Conservation (phyloP, 2,113 vertebrate species). For the Callocephalon fimbriatum region DNA sequence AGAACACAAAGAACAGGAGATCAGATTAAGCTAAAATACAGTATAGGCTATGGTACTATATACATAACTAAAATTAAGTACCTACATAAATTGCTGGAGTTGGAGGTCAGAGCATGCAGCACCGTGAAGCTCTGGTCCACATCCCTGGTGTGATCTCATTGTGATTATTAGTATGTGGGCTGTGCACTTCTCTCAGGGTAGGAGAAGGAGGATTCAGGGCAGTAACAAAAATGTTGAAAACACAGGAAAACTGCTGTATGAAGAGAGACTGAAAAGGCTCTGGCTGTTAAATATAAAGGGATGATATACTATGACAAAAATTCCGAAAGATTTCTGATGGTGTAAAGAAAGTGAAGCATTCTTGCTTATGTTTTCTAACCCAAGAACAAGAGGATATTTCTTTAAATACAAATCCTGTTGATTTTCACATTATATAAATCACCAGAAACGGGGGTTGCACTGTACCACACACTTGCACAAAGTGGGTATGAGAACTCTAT, state of each 20-base stretch:
- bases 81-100: neutral
- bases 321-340: neutral
- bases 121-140: neutral
- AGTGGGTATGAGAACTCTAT: neutral
- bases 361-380: neutral
- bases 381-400: neutral
- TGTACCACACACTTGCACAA: neutral
- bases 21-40: neutral
- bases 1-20: neutral
- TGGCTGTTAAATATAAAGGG: neutral
- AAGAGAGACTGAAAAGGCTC: neutral
- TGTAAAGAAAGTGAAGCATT: neutral
- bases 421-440: neutral
- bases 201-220: neutral
- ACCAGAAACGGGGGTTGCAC: neutral
- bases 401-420: neutral
- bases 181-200: neutral
- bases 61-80: neutral
- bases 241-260: neutral
- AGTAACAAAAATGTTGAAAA: neutral
- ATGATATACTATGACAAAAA: neutral
- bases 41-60: neutral
- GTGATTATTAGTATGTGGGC: neutral
- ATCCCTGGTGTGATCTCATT: neutral
- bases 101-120: neutral